Evolutionary conservation across 2,113 vertebrate species (phyloP).

Genomic region (Cercopithecus mona): DNA sequence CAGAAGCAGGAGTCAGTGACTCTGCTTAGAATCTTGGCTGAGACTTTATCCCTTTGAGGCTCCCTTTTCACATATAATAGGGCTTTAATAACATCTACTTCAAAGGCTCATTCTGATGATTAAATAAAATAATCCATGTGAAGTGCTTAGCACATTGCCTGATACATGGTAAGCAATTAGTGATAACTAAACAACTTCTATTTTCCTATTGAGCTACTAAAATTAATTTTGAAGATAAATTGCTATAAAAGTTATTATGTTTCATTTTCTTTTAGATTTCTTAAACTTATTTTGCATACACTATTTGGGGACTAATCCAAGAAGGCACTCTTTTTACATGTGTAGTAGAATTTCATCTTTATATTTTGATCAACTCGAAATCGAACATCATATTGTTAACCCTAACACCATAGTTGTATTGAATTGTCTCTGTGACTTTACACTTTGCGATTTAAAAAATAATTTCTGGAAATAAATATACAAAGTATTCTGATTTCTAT

Average conservation of each 20-base stretch:
- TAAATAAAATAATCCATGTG: conserved; percentile 8
- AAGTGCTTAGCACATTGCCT: neutral
- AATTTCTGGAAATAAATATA: neutral
- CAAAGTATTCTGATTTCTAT: neutral
- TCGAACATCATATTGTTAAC: neutral
- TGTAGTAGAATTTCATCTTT: neutral
- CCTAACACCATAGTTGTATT: neutral
- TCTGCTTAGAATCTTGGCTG: neutral
- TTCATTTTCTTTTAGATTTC: neutral
- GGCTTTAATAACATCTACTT: neutral
- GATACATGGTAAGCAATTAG: neutral
- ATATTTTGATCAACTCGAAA: neutral
- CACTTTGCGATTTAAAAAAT: neutral
- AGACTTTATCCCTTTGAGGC: neutral
- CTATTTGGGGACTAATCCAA: neutral
- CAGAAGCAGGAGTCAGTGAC: neutral
- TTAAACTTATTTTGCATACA: neutral
- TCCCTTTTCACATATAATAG: neutral
- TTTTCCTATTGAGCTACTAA: neutral
- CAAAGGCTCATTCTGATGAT: conserved; percentile 17
- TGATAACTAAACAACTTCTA: neutral
- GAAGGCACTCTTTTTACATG: neutral
- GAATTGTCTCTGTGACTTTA: neutral
- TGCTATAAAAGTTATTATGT: neutral
- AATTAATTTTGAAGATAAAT: conserved; percentile 19